A percentile compares a stretch with the other conserved stretches of the same genome.
phyloP scores from a whole-genome alignment of 2,888 invertebrate genomes.

The Callosobruchus maculatus region DNA sequence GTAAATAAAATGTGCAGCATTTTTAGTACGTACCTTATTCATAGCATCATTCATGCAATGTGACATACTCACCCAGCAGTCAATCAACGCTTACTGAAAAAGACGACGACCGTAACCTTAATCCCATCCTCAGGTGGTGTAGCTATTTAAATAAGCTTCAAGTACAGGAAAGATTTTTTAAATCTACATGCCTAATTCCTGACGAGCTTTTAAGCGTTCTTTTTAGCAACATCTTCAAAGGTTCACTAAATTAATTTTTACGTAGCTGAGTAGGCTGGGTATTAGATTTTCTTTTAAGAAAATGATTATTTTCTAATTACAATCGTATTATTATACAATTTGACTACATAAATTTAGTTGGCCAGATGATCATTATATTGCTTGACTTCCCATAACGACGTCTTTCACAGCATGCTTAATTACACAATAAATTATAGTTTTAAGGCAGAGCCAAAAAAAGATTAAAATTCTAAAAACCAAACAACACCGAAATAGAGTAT shows the following conservation, averaged over 20 bases:
- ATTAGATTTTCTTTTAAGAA: not conserved
- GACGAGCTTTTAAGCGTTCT: slow-evolving; percentile 31
- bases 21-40: too few relatives aligned
- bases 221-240: slow-evolving; percentile 17
- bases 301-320: not conserved
- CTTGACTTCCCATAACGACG: too few relatives aligned
- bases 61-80: too few relatives aligned
- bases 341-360: not conserved
- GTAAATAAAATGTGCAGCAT: too few relatives aligned
- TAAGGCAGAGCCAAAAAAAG: too few relatives aligned
- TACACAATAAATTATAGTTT: too few relatives aligned
- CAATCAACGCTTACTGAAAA: too few relatives aligned
- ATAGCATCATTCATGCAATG: too few relatives aligned
- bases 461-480: too few relatives aligned
- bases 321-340: not conserved
- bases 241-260: slow-evolving; percentile 20
- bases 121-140: slow-evolving; percentile 28
- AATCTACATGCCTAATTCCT: slow-evolving; percentile 45
- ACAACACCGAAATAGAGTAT: too few relatives aligned
- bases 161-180: slow-evolving; percentile 26
- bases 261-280: slow-evolving; percentile 5
- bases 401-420: too few relatives aligned
- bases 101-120: not conserved
- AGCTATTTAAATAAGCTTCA: slow-evolving; percentile 20
- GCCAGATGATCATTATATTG: too few relatives aligned